Conservation (phyloP, 2,888 invertebrate genomes). For the Pristionchus exspectatus region DNA sequence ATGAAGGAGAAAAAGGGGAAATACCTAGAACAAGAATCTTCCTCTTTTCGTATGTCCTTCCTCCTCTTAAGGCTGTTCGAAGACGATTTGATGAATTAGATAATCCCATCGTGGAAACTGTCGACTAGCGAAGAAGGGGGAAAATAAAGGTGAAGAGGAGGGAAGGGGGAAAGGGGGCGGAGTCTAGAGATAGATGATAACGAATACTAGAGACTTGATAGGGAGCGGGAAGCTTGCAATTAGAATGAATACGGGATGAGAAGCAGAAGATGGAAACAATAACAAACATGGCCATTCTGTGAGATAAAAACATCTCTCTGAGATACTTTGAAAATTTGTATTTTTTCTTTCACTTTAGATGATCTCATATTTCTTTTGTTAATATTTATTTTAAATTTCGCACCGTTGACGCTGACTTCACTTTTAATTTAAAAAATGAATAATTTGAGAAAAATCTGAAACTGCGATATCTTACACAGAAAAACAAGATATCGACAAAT, state of each 20-base stretch:
- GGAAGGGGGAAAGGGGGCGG: conserved; percentile 42
- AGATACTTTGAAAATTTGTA: not conserved
- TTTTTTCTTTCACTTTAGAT: not conserved
- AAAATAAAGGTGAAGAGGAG: conserved; percentile 41
- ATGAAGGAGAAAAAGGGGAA: not conserved
- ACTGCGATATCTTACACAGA: not conserved
- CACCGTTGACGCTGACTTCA: too few relatives aligned
- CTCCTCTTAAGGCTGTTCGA: conserved; percentile 15
- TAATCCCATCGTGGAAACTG: conserved; percentile 34
- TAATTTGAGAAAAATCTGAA: not conserved
- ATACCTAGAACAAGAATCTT: conserved; percentile 53
- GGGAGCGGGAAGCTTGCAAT: not conserved
- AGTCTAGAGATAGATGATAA: conserved; percentile 31
- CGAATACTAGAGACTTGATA: not conserved
- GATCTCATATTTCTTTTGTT: too few relatives aligned
- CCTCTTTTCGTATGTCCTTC: not conserved
- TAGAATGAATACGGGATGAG: not conserved
- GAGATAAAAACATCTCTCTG: not conserved
- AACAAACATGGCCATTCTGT: not conserved
- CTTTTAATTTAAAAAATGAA: not conserved
- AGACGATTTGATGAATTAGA: not conserved
- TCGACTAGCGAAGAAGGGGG: conserved; percentile 28
- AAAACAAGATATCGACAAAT: not conserved
- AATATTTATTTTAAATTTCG: too few relatives aligned
- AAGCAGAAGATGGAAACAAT: not conserved